Conservation (phyloP, 2,888 invertebrate genomes). For the Crocallis elinguaria region DNA sequence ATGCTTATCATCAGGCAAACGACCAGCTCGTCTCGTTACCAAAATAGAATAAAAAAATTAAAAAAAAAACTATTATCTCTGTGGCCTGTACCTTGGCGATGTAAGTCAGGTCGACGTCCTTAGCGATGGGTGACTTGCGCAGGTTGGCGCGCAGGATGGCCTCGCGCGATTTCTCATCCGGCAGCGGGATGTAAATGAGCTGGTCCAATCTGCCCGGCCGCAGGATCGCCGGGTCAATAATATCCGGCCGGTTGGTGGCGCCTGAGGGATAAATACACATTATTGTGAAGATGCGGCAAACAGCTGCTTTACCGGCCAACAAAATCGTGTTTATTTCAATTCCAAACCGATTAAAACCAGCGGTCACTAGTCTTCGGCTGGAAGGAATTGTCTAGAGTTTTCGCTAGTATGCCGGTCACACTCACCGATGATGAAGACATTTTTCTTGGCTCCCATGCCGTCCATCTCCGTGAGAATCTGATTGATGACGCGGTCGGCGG, state of each 20-base stretch:
- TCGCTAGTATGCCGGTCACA: background rate
- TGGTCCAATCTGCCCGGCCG: constrained; percentile 99
- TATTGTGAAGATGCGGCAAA: background rate
- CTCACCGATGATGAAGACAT: constrained; percentile 99
- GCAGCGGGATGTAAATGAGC: constrained; percentile 99
- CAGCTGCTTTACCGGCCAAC: too few species aligned
- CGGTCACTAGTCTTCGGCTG: too few species aligned
- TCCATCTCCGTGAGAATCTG: constrained; percentile 99
- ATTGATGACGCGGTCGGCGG: constrained; percentile 99
- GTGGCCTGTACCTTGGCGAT: constrained; percentile 89
- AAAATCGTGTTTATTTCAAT: too few species aligned
- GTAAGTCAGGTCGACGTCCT: constrained; percentile 96
- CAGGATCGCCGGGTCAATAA: constrained; percentile 99
- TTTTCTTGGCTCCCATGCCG: constrained; percentile 99
- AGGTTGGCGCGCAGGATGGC: constrained; percentile 98
- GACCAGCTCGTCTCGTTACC: too few species aligned
- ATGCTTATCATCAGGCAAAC: too few species aligned
- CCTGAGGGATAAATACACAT: constrained; percentile 48
- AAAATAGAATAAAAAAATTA: too few species aligned
- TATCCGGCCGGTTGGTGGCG: constrained; percentile 88
- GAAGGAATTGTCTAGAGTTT: too few species aligned
- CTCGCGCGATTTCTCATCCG: constrained; percentile 98
- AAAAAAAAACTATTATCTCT: background rate
- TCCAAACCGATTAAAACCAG: too few species aligned
- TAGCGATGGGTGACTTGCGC: constrained; percentile 97